Evolutionary conservation across 2,797 vertebrate species (phyloP).

Genomic region (Sebastiscus albofasciatus): DNA sequence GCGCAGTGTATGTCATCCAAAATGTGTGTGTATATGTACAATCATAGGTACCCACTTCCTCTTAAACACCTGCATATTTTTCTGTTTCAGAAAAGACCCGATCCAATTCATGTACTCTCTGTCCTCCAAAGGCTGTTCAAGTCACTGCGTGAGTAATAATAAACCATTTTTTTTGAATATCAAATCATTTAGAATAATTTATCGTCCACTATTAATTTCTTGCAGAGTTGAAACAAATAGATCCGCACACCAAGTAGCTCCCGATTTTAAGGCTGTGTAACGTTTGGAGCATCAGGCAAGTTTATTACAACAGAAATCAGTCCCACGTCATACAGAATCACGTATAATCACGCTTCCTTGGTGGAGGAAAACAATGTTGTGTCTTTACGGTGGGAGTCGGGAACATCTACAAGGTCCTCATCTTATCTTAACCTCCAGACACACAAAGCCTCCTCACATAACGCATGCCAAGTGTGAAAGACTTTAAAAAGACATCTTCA

Average conservation of each 20-base stretch:
- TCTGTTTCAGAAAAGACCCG: constrained; percentile 84
- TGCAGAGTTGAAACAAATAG: background rate
- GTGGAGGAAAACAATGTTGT: too few relatives aligned
- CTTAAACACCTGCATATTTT: background rate
- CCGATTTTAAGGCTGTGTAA: background rate
- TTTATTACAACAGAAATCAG: background rate
- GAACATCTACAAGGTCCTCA: background rate
- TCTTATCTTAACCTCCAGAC: background rate
- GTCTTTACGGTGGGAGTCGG: too few relatives aligned
- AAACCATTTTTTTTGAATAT: background rate
- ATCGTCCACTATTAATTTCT: background rate
- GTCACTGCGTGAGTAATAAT: constrained; percentile 89
- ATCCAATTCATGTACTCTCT: constrained; percentile 89
- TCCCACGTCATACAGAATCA: background rate
- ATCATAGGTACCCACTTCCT: background rate
- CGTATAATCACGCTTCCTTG: background rate
- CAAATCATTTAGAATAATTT: background rate
- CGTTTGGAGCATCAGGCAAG: background rate
- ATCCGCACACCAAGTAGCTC: background rate
- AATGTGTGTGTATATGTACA: background rate
- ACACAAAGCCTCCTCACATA: background rate
- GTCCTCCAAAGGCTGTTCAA: constrained; percentile 88
- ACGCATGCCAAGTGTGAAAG: background rate
- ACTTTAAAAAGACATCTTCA: background rate
- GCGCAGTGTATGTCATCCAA: background rate